phyloP scores from a whole-genome alignment of 2,113 vertebrate genomes.

The Laticauda colubrina region DNA sequence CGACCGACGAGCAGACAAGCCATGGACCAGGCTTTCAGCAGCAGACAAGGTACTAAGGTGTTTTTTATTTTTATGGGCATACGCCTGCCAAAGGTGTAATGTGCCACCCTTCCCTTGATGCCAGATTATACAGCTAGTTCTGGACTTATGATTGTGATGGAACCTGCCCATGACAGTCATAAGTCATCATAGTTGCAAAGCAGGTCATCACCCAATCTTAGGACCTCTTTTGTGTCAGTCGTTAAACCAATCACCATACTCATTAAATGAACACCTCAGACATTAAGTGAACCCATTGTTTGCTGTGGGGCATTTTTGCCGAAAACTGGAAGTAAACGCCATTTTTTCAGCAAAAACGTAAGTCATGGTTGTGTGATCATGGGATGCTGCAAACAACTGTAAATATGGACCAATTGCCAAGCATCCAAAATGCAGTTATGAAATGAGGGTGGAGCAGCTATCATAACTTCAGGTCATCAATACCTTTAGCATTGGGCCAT shows the following conservation, averaged over 20 bases:
- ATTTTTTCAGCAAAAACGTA: not conserved
- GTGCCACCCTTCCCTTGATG: not conserved
- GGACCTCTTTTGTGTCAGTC: not conserved
- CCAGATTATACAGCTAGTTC: not conserved
- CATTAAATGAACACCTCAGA: not conserved
- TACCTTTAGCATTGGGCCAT: not conserved
- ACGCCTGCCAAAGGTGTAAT: not conserved
- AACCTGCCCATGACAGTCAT: not conserved
- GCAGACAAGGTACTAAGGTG: conserved; percentile 84
- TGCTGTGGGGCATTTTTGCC: not conserved
- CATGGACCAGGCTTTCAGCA: conserved; percentile 94
- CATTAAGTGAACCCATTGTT: not conserved
- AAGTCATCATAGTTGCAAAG: not conserved
- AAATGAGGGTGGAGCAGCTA: too few relatives aligned
- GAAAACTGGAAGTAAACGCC: not conserved
- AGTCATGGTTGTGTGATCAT: not conserved
- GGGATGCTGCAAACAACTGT: not conserved
- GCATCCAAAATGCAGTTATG: not conserved
- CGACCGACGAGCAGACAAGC: conserved; percentile 93
- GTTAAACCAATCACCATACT: not conserved
- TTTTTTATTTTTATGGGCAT: not conserved
- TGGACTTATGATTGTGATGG: not conserved
- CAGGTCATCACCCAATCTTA: not conserved
- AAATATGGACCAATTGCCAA: not conserved
- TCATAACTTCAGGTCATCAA: not conserved